Percentiles rank a stretch among this genome's conserved stretches.
Evolutionary conservation across 2,113 vertebrate genomes (phyloP).

Genomic region (Falco punctatus): DNA sequence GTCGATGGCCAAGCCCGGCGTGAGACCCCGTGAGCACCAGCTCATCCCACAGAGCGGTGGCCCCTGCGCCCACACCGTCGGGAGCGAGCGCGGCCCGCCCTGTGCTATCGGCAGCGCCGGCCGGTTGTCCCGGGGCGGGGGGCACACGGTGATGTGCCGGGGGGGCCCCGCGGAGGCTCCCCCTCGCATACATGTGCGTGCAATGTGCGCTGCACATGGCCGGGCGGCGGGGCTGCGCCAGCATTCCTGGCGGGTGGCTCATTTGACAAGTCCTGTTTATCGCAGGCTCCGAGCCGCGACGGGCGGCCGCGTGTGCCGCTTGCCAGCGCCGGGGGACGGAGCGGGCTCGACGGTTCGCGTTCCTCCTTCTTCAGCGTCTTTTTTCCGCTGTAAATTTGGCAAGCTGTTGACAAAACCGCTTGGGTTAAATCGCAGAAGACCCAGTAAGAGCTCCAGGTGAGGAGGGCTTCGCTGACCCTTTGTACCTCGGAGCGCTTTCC

Average conservation of each 20-base stretch:
- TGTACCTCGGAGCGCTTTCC: not conserved
- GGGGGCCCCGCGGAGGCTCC: not conserved
- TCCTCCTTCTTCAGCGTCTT: not conserved
- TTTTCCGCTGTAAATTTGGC: not conserved
- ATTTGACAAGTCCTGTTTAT: not conserved
- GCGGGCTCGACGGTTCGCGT: not conserved
- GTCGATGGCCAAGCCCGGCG: not conserved
- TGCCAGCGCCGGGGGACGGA: not conserved
- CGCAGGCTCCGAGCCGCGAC: not conserved
- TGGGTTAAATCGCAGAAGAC: not conserved
- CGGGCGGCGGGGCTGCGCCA: not conserved
- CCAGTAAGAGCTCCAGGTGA: not conserved
- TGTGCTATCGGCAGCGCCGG: not conserved
- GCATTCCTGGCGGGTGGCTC: not conserved
- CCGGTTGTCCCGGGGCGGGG: not conserved
- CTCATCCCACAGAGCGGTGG: not conserved
- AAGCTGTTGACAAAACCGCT: not conserved
- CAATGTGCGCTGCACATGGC: conserved; percentile 7
- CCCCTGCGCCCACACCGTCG: not conserved
- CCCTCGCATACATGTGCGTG: not conserved
- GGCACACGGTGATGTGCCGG: not conserved
- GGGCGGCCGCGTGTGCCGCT: not conserved
- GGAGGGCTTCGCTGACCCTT: not conserved
- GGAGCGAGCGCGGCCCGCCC: too few relatives aligned
- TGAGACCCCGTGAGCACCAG: not conserved